Evolutionary conservation across 2,113 vertebrate genomes (phyloP), one percentile per base, ranked within the genome.

Genomic region (Brachirus orientalis): DNA sequence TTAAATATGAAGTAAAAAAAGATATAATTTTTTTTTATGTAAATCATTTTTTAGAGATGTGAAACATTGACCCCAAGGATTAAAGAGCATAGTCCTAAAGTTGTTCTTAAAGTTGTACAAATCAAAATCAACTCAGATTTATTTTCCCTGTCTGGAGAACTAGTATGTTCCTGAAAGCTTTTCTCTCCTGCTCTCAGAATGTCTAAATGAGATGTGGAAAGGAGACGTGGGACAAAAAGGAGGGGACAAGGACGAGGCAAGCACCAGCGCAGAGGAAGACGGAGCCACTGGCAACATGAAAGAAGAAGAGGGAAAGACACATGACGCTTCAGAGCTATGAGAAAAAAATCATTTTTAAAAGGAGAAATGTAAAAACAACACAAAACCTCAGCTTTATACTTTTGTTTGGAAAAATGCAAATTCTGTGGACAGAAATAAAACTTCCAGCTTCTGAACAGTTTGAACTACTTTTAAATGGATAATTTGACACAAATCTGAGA

Each of bases 181-280:
- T 12, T 40, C 4, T 40, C 38, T 4, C 38, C 11, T 12, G 67
- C n/a, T 69, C 13, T 22, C 13, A 95, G 95, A 90, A 19, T 95
- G 95, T 88, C 89, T 95, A 2, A 84, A 78, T 14, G 94, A 95
- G 90, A 88, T 85, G 43, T 95, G 94, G 95, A 95, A 92, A 72
- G 92, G 88, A 43, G 92, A 93, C 67, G 1, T 60, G 41, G 92
- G 91, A 14, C 74, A 58, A 3, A 80, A 88, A 60, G 79, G 22
- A 71, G 85, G 22, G 13, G 62, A 69, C 10, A 53, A 60, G 69
- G 87, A 70, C 52, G 75, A 6, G 18, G 17, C n/a, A 0, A 36
- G 65, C 28, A 4, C 53, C 17, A 0, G 18, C 6, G 7, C 35
- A 6, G 62, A 35, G 10, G 38, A 48, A 16, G 46, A 63, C 40